A percentile compares a stretch with the other conserved stretches of the same genome.
These are phyloP conservation scores for Uria lomvia DNA, from an alignment of 2,113 vertebrate genomes.

Conservation along the genomic window DNA sequence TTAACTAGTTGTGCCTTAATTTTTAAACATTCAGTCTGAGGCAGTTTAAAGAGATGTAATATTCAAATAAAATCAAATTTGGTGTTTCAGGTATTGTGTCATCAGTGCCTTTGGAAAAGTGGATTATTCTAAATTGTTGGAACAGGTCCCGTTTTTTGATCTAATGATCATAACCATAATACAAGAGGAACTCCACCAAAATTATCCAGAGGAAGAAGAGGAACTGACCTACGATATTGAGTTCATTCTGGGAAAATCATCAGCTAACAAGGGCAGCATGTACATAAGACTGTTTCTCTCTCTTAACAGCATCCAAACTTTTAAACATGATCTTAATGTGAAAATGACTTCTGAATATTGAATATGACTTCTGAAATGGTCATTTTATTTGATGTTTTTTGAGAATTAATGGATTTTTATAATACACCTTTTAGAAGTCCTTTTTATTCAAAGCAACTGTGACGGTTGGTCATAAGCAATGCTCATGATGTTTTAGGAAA, in stretches of 20 bases:
- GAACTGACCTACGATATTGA: not conserved
- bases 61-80: not conserved
- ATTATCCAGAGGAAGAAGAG: not conserved
- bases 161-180: not conserved
- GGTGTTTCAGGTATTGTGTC: not conserved
- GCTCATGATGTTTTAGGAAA: not conserved
- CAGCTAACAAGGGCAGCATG: not conserved
- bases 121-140: not conserved
- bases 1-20: not conserved
- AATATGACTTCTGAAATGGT: not conserved
- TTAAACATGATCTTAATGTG: not conserved
- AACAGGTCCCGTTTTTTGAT: not conserved
- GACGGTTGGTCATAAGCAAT: not conserved
- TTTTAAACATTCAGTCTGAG: not conserved
- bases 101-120: not conserved
- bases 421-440: not conserved
- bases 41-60: not conserved
- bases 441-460: not conserved
- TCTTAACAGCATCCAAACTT: not conserved
- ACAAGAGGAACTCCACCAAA: not conserved
- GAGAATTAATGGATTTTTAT: not conserved
- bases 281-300: not conserved
- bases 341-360: not conserved
- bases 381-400: not conserved
- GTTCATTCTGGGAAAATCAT: not conserved